Percentiles rank a stretch among this genome's conserved stretches.
Conservation (phyloP, 2,888 invertebrate genomes). For the Thecocarcelia acutangulata region DNA sequence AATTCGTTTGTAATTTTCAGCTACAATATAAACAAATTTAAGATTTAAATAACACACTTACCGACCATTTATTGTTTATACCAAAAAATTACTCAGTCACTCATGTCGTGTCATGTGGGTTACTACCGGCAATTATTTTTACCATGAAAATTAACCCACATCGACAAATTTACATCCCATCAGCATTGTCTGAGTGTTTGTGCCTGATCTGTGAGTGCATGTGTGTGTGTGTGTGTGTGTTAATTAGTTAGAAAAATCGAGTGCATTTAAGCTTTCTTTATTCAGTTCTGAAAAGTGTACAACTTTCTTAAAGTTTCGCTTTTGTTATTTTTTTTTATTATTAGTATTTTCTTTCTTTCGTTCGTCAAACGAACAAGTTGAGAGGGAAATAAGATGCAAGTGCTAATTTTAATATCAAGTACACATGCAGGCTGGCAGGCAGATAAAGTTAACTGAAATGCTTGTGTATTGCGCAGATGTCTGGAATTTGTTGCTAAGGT, state of each 20-base stretch:
- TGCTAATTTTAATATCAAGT: slow-evolving; percentile 50
- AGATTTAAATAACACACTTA: too few relatives aligned
- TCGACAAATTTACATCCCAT: slow-evolving; percentile 41
- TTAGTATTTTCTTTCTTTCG: background rate
- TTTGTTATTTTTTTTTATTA: slow-evolving; percentile 27
- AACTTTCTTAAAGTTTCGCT: slow-evolving; percentile 53
- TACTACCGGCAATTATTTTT: slow-evolving; percentile 27
- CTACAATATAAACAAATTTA: too few relatives aligned
- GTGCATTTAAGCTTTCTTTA: slow-evolving; percentile 42
- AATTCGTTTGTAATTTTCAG: too few relatives aligned
- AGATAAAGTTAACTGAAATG: slow-evolving; percentile 35
- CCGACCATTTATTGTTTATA: background rate
- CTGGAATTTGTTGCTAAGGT: slow-evolving; percentile 44
- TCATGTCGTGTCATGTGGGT: slow-evolving; percentile 35
- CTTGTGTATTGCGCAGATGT: slow-evolving; percentile 7
- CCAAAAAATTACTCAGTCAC: slow-evolving; percentile 5
- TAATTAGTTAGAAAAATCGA: slow-evolving; percentile 37
- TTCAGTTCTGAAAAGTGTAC: slow-evolving; percentile 15
- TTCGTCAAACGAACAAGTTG: background rate
- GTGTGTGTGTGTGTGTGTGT: background rate
- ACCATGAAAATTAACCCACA: slow-evolving; percentile 43
- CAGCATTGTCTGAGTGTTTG: background rate
- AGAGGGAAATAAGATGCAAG: slow-evolving; percentile 30
- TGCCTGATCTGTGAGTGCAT: background rate
- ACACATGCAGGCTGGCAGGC: slow-evolving; percentile 40